Conservation (phyloP, 2,797 vertebrate genomes). For the Choloepus didactylus region DNA sequence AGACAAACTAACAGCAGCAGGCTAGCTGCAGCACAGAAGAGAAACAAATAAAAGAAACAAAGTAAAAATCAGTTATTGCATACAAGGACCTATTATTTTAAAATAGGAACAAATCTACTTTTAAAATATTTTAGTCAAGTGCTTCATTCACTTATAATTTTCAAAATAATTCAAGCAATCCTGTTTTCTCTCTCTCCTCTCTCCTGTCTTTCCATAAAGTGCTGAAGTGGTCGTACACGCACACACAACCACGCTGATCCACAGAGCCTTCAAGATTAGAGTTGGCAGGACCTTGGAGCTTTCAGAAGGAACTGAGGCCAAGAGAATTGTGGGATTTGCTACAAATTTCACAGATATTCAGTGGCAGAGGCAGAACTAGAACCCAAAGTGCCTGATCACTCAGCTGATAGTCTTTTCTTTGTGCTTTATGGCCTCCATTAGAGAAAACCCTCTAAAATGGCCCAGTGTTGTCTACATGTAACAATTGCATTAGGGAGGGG, state of each 20-base stretch:
- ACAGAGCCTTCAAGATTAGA: neutral
- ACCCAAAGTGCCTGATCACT: neutral
- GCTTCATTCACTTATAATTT: neutral
- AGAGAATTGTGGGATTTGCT: neutral
- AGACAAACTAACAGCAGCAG: neutral
- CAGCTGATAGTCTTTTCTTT: neutral
- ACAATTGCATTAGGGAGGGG: neutral
- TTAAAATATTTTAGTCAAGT: neutral
- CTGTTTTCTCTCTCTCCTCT: neutral
- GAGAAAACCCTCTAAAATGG: neutral
- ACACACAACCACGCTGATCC: neutral
- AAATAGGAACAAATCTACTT: neutral
- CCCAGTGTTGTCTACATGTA: neutral
- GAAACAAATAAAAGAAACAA: neutral
- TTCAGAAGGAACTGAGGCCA: neutral
- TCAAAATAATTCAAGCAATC: neutral
- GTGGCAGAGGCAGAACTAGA: neutral
- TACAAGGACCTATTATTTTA: neutral
- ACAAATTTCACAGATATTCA: neutral
- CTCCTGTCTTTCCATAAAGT: neutral
- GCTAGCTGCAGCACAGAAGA: neutral
- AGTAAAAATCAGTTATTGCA: neutral
- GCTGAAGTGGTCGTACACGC: neutral
- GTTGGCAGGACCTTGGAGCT: neutral
- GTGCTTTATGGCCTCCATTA: accelerated